phyloP scores from a whole-genome alignment of 2,113 vertebrate genomes.

The Mobula birostris region DNA sequence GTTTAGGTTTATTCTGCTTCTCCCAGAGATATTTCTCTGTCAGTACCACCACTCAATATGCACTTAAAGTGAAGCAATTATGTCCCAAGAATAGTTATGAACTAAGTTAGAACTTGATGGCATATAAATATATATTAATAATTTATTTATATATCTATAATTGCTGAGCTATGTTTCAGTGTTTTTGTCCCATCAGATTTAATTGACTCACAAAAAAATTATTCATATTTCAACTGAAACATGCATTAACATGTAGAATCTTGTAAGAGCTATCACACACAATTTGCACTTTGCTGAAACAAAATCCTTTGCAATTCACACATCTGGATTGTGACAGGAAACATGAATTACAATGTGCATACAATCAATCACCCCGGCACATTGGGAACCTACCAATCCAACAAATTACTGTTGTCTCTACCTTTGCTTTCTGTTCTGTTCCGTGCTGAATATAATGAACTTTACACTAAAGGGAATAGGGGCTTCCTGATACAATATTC shows the following conservation, averaged over 20 bases:
- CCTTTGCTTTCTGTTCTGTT: not conserved
- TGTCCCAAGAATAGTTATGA: not conserved
- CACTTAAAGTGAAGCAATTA: not conserved
- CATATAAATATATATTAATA: not conserved
- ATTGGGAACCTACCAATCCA: conserved; percentile 7
- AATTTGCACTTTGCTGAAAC: conserved; percentile 19
- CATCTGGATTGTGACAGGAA: not conserved
- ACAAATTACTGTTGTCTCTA: not conserved
- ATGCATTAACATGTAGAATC: conserved; percentile 19
- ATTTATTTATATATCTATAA: not conserved
- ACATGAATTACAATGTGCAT: conserved; percentile 13
- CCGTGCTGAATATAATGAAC: conserved; percentile 14
- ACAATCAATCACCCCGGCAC: not conserved
- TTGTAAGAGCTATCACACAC: conserved; percentile 20
- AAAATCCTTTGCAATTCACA: conserved; percentile 14
- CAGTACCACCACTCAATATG: not conserved
- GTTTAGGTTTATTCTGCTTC: not conserved
- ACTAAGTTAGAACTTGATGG: not conserved
- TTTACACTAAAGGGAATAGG: not conserved
- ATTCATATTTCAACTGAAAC: not conserved
- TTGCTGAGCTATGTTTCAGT: not conserved
- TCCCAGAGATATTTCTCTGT: not conserved
- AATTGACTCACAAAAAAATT: not conserved
- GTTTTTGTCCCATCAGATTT: not conserved
- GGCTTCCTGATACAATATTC: not conserved